These are phyloP conservation scores for Ophioninae sp. DNA, from an alignment of 2,888 invertebrate species.

Conservation along the genomic window DNA sequence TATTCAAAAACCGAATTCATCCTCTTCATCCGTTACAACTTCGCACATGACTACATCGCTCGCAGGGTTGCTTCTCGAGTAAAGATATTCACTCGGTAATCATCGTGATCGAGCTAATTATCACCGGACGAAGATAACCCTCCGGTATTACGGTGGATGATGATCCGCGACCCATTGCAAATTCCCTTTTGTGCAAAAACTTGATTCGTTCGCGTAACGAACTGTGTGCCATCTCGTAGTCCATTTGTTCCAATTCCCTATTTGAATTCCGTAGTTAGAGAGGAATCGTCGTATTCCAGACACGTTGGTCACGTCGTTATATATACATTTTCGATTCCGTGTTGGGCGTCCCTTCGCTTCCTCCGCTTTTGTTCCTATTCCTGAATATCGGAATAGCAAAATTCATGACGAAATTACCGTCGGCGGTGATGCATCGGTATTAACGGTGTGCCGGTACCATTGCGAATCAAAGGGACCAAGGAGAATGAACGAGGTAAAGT, in stretches of 20 bases:
- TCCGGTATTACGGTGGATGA: conserved; percentile 3
- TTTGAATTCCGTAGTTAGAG: conserved; percentile 8
- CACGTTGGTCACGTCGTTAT: neutral
- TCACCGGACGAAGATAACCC: conserved; percentile 8
- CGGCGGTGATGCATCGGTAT: neutral
- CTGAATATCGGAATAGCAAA: conserved; percentile 8
- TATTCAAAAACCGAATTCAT: neutral
- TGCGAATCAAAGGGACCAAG: conserved; percentile 24
- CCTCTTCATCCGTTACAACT: neutral
- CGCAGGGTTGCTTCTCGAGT: neutral
- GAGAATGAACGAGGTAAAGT: conserved; percentile 8
- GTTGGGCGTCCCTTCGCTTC: conserved; percentile 13
- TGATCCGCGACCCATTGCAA: conserved; percentile 17
- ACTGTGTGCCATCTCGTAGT: conserved; percentile 4
- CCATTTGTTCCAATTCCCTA: neutral
- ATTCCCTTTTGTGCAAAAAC: conserved; percentile 34
- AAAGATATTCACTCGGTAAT: neutral
- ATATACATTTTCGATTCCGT: conserved; percentile 30
- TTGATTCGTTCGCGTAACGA: conserved; percentile 17
- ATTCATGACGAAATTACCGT: conserved; percentile 1
- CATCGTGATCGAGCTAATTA: conserved; percentile 23
- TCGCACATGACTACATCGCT: conserved; percentile 7
- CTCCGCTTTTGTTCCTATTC: conserved; percentile 10
- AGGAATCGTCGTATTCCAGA: neutral
- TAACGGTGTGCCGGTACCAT: conserved; percentile 1